These are phyloP conservation scores for Nomada ruficornis DNA, from an alignment of 2,888 invertebrate species.

Conservation along the genomic window DNA sequence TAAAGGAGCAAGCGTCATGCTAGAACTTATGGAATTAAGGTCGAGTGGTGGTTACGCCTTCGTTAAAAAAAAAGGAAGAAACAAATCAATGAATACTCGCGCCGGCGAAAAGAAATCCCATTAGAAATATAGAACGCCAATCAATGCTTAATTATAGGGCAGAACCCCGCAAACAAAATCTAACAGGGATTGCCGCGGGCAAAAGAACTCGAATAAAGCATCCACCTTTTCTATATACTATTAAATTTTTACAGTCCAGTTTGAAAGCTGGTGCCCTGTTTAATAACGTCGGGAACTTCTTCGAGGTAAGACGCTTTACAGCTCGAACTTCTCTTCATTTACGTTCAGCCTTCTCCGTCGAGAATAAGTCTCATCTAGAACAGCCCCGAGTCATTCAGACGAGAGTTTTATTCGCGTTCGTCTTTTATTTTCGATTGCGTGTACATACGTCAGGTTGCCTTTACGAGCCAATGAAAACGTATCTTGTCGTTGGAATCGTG, in stretches of 20 bases:
- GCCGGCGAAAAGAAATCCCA: background rate
- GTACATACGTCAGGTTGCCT: too few species aligned
- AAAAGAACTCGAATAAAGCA: slow-evolving; percentile 12
- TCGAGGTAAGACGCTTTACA: background rate
- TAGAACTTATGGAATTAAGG: background rate
- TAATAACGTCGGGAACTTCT: slow-evolving; percentile 34
- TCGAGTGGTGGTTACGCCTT: background rate
- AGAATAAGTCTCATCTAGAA: background rate
- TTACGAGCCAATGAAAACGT: too few species aligned
- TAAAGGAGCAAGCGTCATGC: background rate
- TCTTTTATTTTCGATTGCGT: too few species aligned
- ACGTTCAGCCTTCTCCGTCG: background rate
- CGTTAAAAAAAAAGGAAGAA: background rate
- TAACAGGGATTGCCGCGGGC: too few species aligned
- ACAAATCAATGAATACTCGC: background rate
- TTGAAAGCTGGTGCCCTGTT: slow-evolving; percentile 12
- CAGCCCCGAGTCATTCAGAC: too few species aligned
- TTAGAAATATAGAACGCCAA: background rate
- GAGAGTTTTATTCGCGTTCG: too few species aligned
- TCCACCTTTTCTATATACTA: background rate
- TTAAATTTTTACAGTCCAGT: background rate
- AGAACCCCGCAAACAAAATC: background rate
- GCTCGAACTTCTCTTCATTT: background rate
- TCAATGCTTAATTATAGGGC: background rate
- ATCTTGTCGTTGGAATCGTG: too few species aligned